Percentiles rank a stretch among this genome's conserved stretches.
Evolutionary conservation across 2,113 vertebrate species (phyloP).

Genomic region (Merops nubicus): DNA sequence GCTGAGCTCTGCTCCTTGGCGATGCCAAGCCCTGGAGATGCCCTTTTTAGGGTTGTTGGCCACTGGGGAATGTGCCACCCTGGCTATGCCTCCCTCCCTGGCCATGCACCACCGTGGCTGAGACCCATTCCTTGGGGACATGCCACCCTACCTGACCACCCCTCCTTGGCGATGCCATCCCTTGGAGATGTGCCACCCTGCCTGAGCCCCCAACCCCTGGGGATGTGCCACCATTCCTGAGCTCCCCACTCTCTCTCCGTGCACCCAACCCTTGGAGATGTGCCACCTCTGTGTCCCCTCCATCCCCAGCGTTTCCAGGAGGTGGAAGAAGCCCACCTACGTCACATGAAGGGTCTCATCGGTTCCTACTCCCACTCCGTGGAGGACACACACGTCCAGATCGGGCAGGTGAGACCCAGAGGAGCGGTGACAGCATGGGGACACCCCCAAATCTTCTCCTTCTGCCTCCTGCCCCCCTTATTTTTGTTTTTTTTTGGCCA

Average conservation of each 20-base stretch:
- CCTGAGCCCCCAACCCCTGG: neutral
- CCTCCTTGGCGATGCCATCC: no score
- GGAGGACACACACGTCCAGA: slow-evolving; percentile 95
- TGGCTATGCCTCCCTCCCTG: no score
- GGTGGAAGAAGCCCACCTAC: slow-evolving; percentile 88
- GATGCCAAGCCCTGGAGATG: no score
- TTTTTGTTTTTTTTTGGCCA: neutral
- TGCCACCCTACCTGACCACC: no score
- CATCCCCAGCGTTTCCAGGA: slow-evolving; percentile 87
- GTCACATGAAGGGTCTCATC: slow-evolving; percentile 92
- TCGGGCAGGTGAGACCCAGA: slow-evolving; percentile 85
- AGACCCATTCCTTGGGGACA: no score
- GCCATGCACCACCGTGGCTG: no score
- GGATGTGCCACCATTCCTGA: no score
- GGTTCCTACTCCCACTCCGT: slow-evolving; percentile 91
- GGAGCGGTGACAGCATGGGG: no score
- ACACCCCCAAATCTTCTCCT: no score
- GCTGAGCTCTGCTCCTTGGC: neutral
- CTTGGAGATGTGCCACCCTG: no score
- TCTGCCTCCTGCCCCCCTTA: fast-evolving
- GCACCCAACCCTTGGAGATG: neutral
- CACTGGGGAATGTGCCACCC: neutral
- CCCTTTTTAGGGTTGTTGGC: no score
- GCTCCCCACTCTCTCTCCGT: no score
- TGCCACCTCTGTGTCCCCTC: neutral